Percentiles rank a stretch among this genome's conserved stretches.
These are phyloP conservation scores for Listrodromus nycthemerus DNA, from an alignment of 2,888 invertebrate species.

Conservation along the genomic window DNA sequence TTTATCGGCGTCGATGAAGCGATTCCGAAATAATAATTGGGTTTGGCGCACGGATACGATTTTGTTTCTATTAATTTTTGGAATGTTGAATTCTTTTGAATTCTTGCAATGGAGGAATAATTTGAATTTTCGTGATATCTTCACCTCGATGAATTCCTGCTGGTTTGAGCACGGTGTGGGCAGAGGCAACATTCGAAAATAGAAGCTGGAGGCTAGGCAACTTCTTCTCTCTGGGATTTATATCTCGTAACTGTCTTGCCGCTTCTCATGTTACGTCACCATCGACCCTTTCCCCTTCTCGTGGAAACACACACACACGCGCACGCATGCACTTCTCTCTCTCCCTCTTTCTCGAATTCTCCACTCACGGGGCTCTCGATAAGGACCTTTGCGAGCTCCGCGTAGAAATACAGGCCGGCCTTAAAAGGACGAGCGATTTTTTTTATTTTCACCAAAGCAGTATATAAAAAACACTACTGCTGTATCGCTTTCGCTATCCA, in stretches of 20 bases:
- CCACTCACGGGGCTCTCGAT: slow-evolving; percentile 53
- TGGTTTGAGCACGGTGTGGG: not conserved
- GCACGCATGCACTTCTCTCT: not conserved
- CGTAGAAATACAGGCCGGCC: slow-evolving; percentile 25
- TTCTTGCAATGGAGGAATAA: not conserved
- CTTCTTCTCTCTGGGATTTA: slow-evolving; percentile 30
- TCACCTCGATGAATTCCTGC: not conserved
- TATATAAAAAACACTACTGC: slow-evolving; percentile 9
- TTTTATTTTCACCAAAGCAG: slow-evolving; percentile 9
- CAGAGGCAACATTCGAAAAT: slow-evolving; percentile 54
- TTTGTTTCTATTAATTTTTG: not conserved
- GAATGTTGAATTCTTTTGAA: not conserved
- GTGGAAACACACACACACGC: slow-evolving; percentile 17
- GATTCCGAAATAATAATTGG: not conserved
- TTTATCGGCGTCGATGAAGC: not conserved
- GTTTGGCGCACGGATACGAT: not conserved
- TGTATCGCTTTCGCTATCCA: slow-evolving; percentile 15
- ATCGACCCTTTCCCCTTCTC: slow-evolving; percentile 32
- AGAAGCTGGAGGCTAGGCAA: slow-evolving; percentile 56
- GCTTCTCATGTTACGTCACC: slow-evolving; percentile 52
- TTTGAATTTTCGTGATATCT: not conserved
- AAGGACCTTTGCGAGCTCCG: slow-evolving; percentile 56
- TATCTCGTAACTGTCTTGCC: slow-evolving; percentile 54
- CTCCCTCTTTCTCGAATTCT: slow-evolving; percentile 17
- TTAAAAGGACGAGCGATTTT: slow-evolving; percentile 56